Base-by-base conservation (phyloP, 2,888 invertebrate species). In the Aelia acuminata region DNA sequence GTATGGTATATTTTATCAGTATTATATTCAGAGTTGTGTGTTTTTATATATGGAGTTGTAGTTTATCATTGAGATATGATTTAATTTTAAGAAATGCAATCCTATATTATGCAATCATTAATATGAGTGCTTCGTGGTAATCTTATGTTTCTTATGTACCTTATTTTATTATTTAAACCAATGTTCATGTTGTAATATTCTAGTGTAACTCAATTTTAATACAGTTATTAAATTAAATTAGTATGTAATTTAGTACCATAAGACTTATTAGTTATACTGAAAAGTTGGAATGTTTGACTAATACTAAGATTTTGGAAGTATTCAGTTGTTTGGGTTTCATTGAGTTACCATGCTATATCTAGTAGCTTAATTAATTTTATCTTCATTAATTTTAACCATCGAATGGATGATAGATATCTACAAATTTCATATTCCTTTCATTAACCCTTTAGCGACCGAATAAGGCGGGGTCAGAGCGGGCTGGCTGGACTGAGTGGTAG, bases 1-100 rank as follows among this genome's bases (percentile, higher is more conserved):
- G 70, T 31, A n/a, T 31, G 75, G 43, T 80, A 80, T 80, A n/a
- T 80, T 80, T 63, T 80, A 80, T 80, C 80, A 80, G 80, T 80
- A 80, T 80, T 80, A 80, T 80, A 43, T 80, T 80, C 43, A 22
- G 18, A 31, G 31, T 63, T 63, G 63, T 31, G 31, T 63, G 63
- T 31, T 63, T 57, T 31, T 63, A 31, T 31, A 63, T 63, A 31
- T 31, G 31, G 31, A 63, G 15, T 10, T 57, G 63, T 63, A 31
- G 63, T 63, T 13, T 31, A 63, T 63, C 18, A 57, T 57, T 26
- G n/a, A 63, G 31, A 63, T 63, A 63, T 63, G 18, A 31, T 63
- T 31, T 18, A 31, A 31, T 63, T 63, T 63, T 63, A 31, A 31
- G 3, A 63, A 31, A 63, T 63, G 5, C 18, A 18, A 18, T 31